Evolutionary conservation across 2,888 invertebrate species (phyloP).

Genomic region (Dolomedes plantarius): DNA sequence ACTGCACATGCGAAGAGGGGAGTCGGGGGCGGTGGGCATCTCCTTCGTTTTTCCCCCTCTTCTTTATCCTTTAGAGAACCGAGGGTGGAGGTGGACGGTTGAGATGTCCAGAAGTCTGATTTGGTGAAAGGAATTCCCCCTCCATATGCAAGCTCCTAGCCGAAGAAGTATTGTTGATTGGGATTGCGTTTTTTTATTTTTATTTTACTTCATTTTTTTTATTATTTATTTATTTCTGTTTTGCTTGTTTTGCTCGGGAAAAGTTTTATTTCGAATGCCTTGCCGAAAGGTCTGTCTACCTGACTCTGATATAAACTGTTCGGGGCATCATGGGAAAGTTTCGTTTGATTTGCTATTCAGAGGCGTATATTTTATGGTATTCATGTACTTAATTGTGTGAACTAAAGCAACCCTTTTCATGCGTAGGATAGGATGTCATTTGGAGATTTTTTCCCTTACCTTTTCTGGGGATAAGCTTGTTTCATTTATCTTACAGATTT

Average conservation of each 20-base stretch:
- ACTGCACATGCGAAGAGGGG: not conserved
- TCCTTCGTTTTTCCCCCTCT: not conserved
- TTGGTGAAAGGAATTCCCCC: not conserved
- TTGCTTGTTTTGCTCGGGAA: not conserved
- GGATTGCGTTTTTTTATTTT: not conserved
- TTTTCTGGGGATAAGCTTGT: too few relatives aligned
- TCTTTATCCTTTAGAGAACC: not conserved
- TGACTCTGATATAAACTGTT: too few relatives aligned
- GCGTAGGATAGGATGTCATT: too few relatives aligned
- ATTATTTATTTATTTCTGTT: not conserved
- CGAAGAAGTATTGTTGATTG: slow-evolving; percentile 5
- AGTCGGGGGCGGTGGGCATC: not conserved
- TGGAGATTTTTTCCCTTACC: too few relatives aligned
- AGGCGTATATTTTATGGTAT: too few relatives aligned
- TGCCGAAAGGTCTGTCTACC: not conserved
- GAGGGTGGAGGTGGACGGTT: not conserved
- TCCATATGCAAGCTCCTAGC: not conserved
- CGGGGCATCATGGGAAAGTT: too few relatives aligned
- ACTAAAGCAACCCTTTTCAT: too few relatives aligned
- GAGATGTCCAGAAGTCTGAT: slow-evolving; percentile 18
- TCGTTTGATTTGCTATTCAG: too few relatives aligned
- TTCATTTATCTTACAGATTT: too few relatives aligned
- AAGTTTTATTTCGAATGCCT: not conserved
- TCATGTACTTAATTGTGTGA: too few relatives aligned
- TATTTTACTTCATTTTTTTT: not conserved